Evolutionary conservation across 2,113 vertebrate species (phyloP).

Genomic region (Elaphurus davidianus): DNA sequence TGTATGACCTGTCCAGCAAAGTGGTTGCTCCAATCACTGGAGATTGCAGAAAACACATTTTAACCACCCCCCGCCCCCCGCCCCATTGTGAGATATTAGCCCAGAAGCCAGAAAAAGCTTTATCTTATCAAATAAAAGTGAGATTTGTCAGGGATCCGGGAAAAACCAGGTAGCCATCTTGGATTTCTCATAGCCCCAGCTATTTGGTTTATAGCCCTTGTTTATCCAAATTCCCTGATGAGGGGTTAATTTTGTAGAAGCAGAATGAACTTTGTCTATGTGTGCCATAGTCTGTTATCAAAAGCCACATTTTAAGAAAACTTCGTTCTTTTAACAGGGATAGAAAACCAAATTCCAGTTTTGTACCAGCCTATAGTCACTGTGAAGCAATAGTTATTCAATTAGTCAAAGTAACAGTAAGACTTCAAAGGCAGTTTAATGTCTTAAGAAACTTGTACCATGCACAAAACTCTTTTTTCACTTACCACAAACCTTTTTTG

Average conservation of each 20-base stretch:
- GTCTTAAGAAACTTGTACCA: not conserved
- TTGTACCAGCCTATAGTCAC: not conserved
- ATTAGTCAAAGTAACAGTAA: not conserved
- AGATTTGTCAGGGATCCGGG: not conserved
- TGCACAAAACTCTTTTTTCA: not conserved
- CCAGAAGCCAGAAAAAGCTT: not conserved
- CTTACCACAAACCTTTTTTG: not conserved
- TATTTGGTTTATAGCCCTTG: not conserved
- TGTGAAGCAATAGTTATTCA: not conserved
- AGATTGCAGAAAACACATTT: not conserved
- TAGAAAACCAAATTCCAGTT: not conserved
- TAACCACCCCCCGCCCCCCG: not conserved
- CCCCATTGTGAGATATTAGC: not conserved
- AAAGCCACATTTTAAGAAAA: not conserved
- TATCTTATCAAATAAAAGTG: not conserved
- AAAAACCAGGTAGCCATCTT: not conserved
- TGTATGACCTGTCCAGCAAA: not conserved
- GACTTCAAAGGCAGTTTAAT: not conserved
- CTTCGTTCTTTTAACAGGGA: not conserved
- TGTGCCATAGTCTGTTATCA: not conserved
- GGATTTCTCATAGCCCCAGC: not conserved
- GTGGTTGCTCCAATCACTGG: not conserved
- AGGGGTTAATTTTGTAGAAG: not conserved
- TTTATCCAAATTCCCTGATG: not conserved
- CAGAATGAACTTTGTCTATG: not conserved